These are phyloP conservation scores for Alauda arvensis DNA, from an alignment of 2,797 vertebrate species.

Conservation along the genomic window DNA sequence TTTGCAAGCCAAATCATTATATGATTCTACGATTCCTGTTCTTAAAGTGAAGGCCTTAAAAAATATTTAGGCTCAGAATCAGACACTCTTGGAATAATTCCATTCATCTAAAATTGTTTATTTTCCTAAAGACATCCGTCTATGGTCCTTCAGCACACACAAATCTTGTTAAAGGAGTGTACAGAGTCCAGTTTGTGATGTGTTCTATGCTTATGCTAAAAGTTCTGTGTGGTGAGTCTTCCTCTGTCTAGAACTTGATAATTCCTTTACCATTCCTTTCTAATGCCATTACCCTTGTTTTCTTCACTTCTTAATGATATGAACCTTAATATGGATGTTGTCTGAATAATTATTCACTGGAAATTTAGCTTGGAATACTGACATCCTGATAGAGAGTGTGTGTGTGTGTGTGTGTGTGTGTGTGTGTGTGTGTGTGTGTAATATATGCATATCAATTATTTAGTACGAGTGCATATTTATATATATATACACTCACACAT, in stretches of 20 bases:
- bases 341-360: background rate
- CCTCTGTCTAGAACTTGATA: background rate
- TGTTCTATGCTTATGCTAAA: background rate
- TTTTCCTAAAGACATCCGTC: background rate
- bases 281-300: background rate
- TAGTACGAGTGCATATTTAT: background rate
- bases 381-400: background rate
- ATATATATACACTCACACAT: background rate
- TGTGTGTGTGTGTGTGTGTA: background rate
- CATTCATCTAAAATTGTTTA: background rate
- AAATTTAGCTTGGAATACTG: background rate
- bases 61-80: background rate
- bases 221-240: background rate
- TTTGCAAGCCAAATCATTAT: background rate
- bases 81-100: background rate
- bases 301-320: background rate
- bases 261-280: background rate
- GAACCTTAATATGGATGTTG: background rate
- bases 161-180: background rate
- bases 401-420: background rate
- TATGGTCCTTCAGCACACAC: background rate
- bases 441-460: background rate
- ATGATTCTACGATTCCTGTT: background rate
- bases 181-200: background rate
- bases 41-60: background rate